These are phyloP conservation scores for Drosophila nr. fundita DNA, from an alignment of 2,888 invertebrate species.

Conservation along the genomic window DNA sequence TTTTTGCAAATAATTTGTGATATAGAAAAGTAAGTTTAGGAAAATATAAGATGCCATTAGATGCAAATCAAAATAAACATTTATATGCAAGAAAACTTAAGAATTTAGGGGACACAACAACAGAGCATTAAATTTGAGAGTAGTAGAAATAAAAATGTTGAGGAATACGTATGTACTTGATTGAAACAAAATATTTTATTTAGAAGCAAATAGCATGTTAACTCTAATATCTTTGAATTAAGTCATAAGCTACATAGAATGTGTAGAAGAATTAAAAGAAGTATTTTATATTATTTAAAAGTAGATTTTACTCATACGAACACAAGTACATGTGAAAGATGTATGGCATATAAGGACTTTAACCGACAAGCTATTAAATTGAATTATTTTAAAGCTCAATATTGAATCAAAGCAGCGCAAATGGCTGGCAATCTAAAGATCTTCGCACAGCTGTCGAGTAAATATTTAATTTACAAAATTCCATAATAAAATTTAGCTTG, in stretches of 20 bases:
- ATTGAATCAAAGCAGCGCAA: constrained; percentile 50
- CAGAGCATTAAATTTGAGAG: too few species aligned
- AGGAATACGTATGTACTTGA: too few species aligned
- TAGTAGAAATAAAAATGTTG: too few species aligned
- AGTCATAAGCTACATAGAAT: too few species aligned
- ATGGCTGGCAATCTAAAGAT: constrained; percentile 37
- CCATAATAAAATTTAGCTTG: constrained; percentile 71
- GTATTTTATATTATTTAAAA: background rate
- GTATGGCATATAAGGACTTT: constrained; percentile 20
- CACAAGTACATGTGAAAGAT: background rate
- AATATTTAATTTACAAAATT: constrained; percentile 77
- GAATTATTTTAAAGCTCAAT: constrained; percentile 61
- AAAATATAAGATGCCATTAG: background rate
- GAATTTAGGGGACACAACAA: background rate
- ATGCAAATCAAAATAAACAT: background rate
- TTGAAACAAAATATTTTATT: too few species aligned
- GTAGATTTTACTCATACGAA: background rate
- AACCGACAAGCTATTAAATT: constrained; percentile 61
- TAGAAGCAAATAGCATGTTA: too few species aligned
- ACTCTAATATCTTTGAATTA: background rate
- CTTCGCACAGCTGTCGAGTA: constrained; percentile 75
- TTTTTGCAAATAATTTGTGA: background rate
- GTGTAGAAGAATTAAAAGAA: too few species aligned
- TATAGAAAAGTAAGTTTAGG: background rate
- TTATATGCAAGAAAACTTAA: background rate